A percentile compares a stretch with the other conserved stretches of the same genome.
These are phyloP conservation scores for Penaeus japonicus DNA, from an alignment of 1,140 invertebrate species.

Conservation along the genomic window DNA sequence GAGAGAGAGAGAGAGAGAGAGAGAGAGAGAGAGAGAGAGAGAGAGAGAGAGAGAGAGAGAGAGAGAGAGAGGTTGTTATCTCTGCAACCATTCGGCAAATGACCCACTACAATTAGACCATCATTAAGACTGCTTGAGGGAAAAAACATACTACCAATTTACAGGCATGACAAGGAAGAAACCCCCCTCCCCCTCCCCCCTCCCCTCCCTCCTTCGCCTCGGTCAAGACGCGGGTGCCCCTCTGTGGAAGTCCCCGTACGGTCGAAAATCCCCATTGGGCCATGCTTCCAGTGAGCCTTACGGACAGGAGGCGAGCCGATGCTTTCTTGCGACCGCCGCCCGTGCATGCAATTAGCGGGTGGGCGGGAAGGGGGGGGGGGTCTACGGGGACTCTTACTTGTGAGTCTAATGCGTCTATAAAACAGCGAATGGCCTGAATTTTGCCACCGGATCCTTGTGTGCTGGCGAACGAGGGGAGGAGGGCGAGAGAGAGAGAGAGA, in stretches of 20 bases:
- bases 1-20: background rate
- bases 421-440: background rate
- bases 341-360: conserved; percentile 30
- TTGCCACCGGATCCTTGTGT: background rate
- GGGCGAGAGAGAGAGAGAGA: background rate
- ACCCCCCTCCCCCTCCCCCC: background rate
- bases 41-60: no score
- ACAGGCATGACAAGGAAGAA: conserved; percentile 4
- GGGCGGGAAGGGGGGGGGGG: background rate
- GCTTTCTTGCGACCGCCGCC: background rate
- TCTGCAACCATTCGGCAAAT: background rate
- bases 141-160: background rate
- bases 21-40: background rate
- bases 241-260: no score
- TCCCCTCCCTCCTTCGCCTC: background rate
- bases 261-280: no score
- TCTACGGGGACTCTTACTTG: background rate
- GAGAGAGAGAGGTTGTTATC: background rate
- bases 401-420: conserved; percentile 6
- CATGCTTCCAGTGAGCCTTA: no score
- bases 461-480: background rate
- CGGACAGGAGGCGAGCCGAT: no score
- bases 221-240: no score
- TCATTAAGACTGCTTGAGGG: background rate
- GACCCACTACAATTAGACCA: background rate